A percentile compares a stretch with the other conserved stretches of the same genome.
phyloP scores from a whole-genome alignment of 1,140 invertebrate genomes.

The Microplitis demolitor region DNA sequence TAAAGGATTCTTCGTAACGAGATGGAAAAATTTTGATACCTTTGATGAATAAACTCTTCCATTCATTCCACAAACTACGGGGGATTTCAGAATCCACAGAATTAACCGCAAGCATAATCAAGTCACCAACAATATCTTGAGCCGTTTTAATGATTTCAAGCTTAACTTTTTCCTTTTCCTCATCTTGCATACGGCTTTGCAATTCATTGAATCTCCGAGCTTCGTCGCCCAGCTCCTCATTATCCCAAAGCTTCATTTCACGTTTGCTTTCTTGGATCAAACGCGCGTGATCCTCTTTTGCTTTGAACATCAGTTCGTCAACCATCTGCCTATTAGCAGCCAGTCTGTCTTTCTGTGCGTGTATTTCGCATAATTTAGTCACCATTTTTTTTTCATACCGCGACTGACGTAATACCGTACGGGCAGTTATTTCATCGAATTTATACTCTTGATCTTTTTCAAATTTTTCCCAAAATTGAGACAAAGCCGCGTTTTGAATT shows the following conservation, averaged over 20 bases:
- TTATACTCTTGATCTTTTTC: slow-evolving; percentile 57
- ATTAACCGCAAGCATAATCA: slow-evolving; percentile 62
- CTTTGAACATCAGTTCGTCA: slow-evolving; percentile 56
- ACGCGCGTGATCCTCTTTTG: slow-evolving; percentile 57
- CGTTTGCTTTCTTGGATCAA: slow-evolving; percentile 55
- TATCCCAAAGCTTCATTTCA: slow-evolving; percentile 55
- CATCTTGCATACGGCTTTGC: slow-evolving; percentile 58
- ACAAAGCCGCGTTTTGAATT: slow-evolving; percentile 47
- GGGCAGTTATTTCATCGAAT: slow-evolving; percentile 59
- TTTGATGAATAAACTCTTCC: slow-evolving; percentile 62
- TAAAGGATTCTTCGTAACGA: too few relatives aligned
- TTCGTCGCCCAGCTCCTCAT: slow-evolving; percentile 61
- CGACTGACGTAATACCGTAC: slow-evolving; percentile 65
- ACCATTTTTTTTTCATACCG: slow-evolving; percentile 69
- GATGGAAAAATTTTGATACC: slow-evolving; percentile 58
- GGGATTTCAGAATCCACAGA: slow-evolving; percentile 60
- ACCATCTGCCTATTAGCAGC: slow-evolving; percentile 59
- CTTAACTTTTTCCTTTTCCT: slow-evolving; percentile 50
- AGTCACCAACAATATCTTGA: slow-evolving; percentile 58
- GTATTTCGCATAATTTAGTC: slow-evolving; percentile 65
- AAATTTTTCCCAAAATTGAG: slow-evolving; percentile 50
- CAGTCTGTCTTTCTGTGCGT: slow-evolving; percentile 62
- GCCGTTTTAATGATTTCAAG: slow-evolving; percentile 60
- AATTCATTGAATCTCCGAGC: slow-evolving; percentile 59
- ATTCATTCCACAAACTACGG: slow-evolving; percentile 57